These are phyloP conservation scores for Echeneis naucrates DNA, from an alignment of 2,797 vertebrate genomes.

Conservation along the genomic window DNA sequence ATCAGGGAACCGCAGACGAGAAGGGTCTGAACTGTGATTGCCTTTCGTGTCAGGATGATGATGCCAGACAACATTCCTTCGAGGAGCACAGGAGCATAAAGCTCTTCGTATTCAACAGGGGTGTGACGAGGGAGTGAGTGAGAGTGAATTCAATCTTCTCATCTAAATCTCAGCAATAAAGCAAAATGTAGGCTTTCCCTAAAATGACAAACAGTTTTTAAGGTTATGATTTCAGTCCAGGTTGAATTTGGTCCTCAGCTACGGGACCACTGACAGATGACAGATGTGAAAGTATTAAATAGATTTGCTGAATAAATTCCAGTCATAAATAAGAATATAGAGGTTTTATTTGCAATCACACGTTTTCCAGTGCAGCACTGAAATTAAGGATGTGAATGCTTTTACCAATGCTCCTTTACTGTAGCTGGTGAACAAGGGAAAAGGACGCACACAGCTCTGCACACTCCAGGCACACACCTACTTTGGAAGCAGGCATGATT, in stretches of 20 bases:
- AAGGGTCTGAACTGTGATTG: too few relatives aligned
- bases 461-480: constrained; percentile 11
- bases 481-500: constrained; percentile 34
- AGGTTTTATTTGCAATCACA: neutral
- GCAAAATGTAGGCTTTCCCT: neutral
- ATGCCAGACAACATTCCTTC: too few relatives aligned
- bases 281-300: neutral
- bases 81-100: too few relatives aligned
- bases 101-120: neutral
- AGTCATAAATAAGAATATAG: neutral
- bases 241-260: neutral
- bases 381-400: neutral
- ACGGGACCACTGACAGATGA: neutral
- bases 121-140: neutral
- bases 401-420: neutral
- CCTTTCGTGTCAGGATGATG: too few relatives aligned
- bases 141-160: neutral
- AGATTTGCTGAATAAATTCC: neutral
- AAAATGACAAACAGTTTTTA: neutral
- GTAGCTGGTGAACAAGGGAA: neutral
- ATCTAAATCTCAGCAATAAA: neutral
- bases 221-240: neutral
- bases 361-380: neutral
- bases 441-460: neutral
- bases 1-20: too few relatives aligned